phyloP scores from a whole-genome alignment of 2,888 invertebrate species.

The Microctonus aethiopoides region DNA sequence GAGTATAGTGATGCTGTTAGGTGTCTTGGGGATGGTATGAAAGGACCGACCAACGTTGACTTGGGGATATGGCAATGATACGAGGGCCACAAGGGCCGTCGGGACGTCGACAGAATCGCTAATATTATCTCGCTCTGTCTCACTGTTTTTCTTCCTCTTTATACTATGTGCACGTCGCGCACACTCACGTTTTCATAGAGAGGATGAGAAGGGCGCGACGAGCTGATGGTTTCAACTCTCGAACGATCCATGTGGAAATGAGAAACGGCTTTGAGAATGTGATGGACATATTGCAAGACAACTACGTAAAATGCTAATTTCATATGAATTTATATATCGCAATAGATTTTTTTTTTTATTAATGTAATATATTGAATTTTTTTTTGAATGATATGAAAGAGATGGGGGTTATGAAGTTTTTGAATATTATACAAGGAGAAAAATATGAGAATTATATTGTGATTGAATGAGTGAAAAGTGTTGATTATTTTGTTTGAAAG shows the following conservation, averaged over 20 bases:
- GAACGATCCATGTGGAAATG: conserved; percentile 36
- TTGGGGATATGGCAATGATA: conserved; percentile 19
- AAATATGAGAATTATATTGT: too few species aligned
- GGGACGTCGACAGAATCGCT: conserved; percentile 34
- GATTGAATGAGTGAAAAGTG: too few species aligned
- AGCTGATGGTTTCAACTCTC: neutral
- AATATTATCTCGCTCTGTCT: conserved; percentile 26
- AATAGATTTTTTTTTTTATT: too few species aligned
- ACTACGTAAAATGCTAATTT: conserved; percentile 36
- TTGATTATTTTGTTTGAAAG: too few species aligned
- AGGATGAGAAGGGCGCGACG: neutral
- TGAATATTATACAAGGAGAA: too few species aligned
- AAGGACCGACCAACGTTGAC: neutral
- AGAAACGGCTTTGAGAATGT: conserved; percentile 29
- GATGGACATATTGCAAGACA: conserved; percentile 33
- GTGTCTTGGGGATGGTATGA: conserved; percentile 38
- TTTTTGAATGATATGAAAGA: too few species aligned
- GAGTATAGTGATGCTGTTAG: conserved; percentile 32
- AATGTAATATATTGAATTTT: neutral
- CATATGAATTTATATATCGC: conserved; percentile 22
- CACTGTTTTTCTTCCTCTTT: conserved; percentile 15
- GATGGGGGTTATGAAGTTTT: too few species aligned
- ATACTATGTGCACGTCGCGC: conserved; percentile 22
- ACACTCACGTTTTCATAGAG: conserved; percentile 21
- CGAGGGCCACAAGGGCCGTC: conserved; percentile 35